phyloP scores from a whole-genome alignment of 2,797 vertebrate genomes.

The Cheirogaleus major region DNA sequence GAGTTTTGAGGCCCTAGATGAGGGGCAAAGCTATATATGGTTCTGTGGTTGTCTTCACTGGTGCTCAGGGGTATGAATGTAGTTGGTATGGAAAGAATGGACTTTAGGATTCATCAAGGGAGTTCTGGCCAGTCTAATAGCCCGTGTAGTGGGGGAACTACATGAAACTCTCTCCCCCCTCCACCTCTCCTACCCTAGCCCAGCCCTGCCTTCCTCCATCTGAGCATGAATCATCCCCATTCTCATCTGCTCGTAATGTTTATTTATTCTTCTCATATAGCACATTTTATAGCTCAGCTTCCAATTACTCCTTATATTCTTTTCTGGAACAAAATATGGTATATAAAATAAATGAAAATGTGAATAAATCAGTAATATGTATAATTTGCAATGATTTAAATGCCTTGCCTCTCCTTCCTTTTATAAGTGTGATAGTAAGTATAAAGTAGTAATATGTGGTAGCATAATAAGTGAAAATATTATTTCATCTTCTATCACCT shows the following conservation, averaged over 20 bases:
- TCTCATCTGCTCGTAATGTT: not conserved
- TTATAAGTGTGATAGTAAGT: not conserved
- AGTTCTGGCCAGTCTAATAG: not conserved
- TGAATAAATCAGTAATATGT: not conserved
- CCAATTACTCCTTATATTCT: not conserved
- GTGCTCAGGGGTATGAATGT: not conserved
- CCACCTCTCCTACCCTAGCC: not conserved
- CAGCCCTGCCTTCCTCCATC: not conserved
- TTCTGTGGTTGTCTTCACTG: not conserved
- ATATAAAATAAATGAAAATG: not conserved
- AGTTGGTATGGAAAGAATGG: not conserved
- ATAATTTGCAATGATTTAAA: not conserved
- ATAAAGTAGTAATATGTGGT: not conserved
- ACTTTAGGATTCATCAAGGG: not conserved
- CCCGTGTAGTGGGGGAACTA: not conserved
- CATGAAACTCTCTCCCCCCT: not conserved
- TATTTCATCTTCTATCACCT: not conserved
- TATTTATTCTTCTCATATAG: not conserved
- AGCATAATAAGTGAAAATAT: not conserved
- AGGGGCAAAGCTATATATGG: not conserved
- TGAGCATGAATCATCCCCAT: not conserved
- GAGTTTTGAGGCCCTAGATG: not conserved
- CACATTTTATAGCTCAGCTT: not conserved
- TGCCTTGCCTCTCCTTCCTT: not conserved
- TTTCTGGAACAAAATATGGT: not conserved